These are phyloP conservation scores for Ammodytes marinus DNA, from an alignment of 2,113 vertebrate genomes.

Conservation along the genomic window DNA sequence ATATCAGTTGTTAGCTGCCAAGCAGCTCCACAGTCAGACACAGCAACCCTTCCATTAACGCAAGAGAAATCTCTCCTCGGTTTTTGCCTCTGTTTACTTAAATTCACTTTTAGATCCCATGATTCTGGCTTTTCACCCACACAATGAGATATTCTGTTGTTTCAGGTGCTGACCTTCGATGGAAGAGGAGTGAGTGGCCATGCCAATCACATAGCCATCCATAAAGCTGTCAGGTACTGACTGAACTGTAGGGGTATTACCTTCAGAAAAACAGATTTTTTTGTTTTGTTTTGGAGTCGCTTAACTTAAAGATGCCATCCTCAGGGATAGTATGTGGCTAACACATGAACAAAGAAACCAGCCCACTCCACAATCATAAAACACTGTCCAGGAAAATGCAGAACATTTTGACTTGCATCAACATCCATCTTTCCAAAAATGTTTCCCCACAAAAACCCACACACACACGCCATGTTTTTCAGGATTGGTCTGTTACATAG, in stretches of 20 bases:
- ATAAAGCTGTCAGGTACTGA: constrained; percentile 89
- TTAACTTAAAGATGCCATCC: constrained; percentile 13
- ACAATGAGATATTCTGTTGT: constrained; percentile 57
- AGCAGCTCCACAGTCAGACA: constrained; percentile 61
- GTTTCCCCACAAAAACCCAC: constrained; percentile 55
- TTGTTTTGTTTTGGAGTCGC: background rate
- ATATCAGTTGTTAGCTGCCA: constrained; percentile 72
- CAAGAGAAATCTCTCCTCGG: constrained; percentile 39
- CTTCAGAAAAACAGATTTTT: background rate
- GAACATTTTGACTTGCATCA: constrained; percentile 55
- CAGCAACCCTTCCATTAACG: constrained; percentile 43
- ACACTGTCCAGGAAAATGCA: constrained; percentile 59
- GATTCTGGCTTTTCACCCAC: constrained; percentile 40
- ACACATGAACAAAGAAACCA: constrained; percentile 30
- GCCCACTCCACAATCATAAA: constrained; percentile 51
- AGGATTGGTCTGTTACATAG: constrained; percentile 71
- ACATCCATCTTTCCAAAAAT: constrained; percentile 55
- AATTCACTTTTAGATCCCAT: constrained; percentile 43
- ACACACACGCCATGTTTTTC: constrained; percentile 60
- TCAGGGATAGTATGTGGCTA: constrained; percentile 31
- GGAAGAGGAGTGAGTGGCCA: constrained; percentile 93
- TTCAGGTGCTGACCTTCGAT: constrained; percentile 97
- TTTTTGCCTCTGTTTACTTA: constrained; percentile 37
- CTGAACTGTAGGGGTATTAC: constrained; percentile 11
- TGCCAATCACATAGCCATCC: constrained; percentile 90